phyloP scores from a whole-genome alignment of 2,888 invertebrate genomes.

The Cephus pulcher region DNA sequence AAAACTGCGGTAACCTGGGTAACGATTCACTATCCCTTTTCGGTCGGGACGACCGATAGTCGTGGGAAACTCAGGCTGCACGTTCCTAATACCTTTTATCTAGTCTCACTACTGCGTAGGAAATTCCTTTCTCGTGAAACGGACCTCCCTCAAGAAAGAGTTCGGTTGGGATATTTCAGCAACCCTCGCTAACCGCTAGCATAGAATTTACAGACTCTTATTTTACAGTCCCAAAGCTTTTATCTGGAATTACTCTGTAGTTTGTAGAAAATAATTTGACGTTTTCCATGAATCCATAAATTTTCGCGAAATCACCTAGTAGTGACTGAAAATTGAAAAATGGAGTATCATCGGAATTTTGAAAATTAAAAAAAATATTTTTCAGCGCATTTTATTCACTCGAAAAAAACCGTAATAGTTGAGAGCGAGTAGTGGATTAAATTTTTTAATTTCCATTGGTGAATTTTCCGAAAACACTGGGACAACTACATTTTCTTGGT shows the following conservation, averaged over 20 bases:
- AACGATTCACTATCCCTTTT: conserved; percentile 43
- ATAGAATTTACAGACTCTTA: conserved; percentile 2
- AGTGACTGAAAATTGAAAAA: neutral
- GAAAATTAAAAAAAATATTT: neutral
- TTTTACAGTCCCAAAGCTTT: conserved; percentile 21
- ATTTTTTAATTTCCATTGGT: neutral
- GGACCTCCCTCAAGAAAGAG: neutral
- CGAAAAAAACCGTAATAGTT: neutral
- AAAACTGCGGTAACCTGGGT: conserved; percentile 8
- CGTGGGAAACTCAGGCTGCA: conserved; percentile 52
- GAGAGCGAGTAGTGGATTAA: neutral
- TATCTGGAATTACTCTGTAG: conserved; percentile 12
- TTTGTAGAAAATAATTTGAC: neutral
- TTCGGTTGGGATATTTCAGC: neutral
- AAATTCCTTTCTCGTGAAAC: neutral
- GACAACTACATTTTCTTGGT: neutral
- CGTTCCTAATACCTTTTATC: conserved; percentile 43
- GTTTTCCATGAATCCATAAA: neutral
- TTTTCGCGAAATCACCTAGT: neutral
- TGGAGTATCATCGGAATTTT: neutral
- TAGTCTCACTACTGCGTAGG: conserved; percentile 13
- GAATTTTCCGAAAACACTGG: neutral
- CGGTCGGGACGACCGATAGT: conserved; percentile 35
- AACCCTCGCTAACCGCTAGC: conserved; percentile 1
- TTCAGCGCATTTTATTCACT: neutral